Evolutionary conservation across 2,888 invertebrate genomes (phyloP), one percentile per base, ranked within the genome.

Genomic region (Eudemis profundana): DNA sequence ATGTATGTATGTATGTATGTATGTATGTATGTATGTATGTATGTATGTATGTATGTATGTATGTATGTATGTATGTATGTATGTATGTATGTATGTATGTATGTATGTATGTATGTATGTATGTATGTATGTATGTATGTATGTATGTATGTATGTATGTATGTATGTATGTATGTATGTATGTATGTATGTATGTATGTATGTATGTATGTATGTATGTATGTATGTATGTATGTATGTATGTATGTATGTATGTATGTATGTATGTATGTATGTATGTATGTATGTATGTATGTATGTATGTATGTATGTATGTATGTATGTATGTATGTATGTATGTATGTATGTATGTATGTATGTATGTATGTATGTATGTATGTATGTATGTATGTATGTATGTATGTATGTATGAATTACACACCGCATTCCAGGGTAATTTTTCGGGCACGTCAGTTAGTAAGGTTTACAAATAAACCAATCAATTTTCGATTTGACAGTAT

Each of bases 301-400:
- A 19, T 21, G 19, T 51, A 21, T 21, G 15, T 50, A 50, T 14
- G 4, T 19, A 50, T 51, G 23, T 29, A 51, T 57, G 42, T 46
- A 57, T 57, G 19, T 12, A 57, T 42, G 42, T 46, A 57, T 46
- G 42, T 46, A 57, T 12, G 42, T 46, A 44, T 46, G 42, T 57
- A 57, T 57, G 42, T 47, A 57, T 57, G 42, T 53, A 53, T 53
- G 15, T 53, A 53, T 53, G 27, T 53, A 53, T 53, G 29, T 53
- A 29, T 53, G 15, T 53, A 40, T 42, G 17, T 46, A 21, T 57
- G 27, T 19, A 40, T 57, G 17, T 23, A 23, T 23, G 23, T 23
- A 23, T 23, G 23, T 23, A 23, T 23, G 23, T 23, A 23, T 23
- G 23, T 23, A 23, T 23, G 23, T 23, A 23, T 23, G 23, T 23